Percentiles rank a stretch among this genome's conserved stretches.
These are phyloP conservation scores for Atopsyche davidsoni DNA, from an alignment of 1,140 invertebrate species.

Conservation along the genomic window DNA sequence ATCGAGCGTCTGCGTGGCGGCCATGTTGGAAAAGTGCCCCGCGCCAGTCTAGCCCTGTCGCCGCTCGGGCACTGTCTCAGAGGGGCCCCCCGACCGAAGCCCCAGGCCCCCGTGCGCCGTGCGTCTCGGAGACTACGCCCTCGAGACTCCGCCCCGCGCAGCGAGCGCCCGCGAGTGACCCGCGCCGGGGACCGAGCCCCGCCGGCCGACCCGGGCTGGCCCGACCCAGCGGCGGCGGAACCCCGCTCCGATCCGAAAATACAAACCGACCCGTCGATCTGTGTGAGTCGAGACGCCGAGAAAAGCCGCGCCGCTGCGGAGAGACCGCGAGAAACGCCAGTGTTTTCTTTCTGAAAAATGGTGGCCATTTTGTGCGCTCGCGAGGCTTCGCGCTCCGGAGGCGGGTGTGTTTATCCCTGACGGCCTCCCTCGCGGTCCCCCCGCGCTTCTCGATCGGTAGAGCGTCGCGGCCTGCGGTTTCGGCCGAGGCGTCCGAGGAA, in stretches of 20 bases:
- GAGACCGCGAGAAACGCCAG: slow-evolving; percentile 10
- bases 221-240: neutral
- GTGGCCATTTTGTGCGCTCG: slow-evolving; percentile 21
- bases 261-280: slow-evolving; percentile 1
- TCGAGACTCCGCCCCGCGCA: slow-evolving; percentile 30
- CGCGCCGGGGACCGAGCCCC: slow-evolving; percentile 16
- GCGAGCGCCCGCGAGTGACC: too few relatives aligned
- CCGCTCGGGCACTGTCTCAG: slow-evolving; percentile 33
- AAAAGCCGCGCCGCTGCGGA: slow-evolving; percentile 30
- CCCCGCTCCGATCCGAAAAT: neutral
- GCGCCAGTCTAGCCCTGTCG: slow-evolving; percentile 15
- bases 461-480: too few relatives aligned
- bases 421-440: too few relatives aligned
- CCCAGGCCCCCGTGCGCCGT: slow-evolving; percentile 42
- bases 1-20: slow-evolving; percentile 29
- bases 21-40: slow-evolving; percentile 20
- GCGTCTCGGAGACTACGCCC: slow-evolving; percentile 40
- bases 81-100: slow-evolving; percentile 41
- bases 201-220: slow-evolving; percentile 28
- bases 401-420: slow-evolving; percentile 5
- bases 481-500: too few relatives aligned
- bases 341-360: slow-evolving; percentile 23
- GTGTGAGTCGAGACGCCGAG: slow-evolving; percentile 11
- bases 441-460: too few relatives aligned
- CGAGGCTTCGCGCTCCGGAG: slow-evolving; percentile 9